Evolutionary conservation across 2,797 vertebrate species (phyloP), one percentile per base, ranked within the genome.

Genomic region (Spinus pinus): DNA sequence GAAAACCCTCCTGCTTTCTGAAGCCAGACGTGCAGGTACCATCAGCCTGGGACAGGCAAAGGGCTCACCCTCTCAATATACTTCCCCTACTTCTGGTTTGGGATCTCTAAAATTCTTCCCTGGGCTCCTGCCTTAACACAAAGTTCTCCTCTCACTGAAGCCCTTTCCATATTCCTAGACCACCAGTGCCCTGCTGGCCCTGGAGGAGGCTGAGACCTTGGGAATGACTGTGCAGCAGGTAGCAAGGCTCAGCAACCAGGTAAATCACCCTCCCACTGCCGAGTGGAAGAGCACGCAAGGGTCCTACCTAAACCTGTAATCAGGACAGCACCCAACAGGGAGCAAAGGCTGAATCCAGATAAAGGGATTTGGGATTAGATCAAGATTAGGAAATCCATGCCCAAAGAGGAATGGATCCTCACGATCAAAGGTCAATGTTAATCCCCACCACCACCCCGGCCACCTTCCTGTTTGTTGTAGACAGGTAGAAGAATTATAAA

Each of bases 21-120:
- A 81, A 67, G 24, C 30, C 44, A 7, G 28, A 57, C 23, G 16
- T 47, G 58, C 50, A 33, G 0, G 2, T 5, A 44, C 20, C 1
- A 0, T 46, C 77, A 73, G 23, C 64, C 64, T 46, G 1, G 0
- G 21, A 46, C 8, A 15, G 37, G 39, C 1, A 1, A 79, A 64
- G 24, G 25, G 15, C 10, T 66, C 2, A 3, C 23, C 14, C 28
- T n/a, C 49, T n/a, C 41, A 14, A 11, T n/a, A 23, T 3, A 33
- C 6, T 42, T 39, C 30, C 27, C 2, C 0, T 42, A 2, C 4
- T 60, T 39, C 44, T 35, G 7, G 10, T 30, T 53, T 62, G 37
- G 16, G 17, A 79, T 64, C 49, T 75, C 74, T 31, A 9, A 30
- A 77, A 49, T 13, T 14, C 37, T 60, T 9, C 71, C 47, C 37